Evolutionary conservation across 2,113 vertebrate species (phyloP).

Genomic region (Pantherophis guttatus): DNA sequence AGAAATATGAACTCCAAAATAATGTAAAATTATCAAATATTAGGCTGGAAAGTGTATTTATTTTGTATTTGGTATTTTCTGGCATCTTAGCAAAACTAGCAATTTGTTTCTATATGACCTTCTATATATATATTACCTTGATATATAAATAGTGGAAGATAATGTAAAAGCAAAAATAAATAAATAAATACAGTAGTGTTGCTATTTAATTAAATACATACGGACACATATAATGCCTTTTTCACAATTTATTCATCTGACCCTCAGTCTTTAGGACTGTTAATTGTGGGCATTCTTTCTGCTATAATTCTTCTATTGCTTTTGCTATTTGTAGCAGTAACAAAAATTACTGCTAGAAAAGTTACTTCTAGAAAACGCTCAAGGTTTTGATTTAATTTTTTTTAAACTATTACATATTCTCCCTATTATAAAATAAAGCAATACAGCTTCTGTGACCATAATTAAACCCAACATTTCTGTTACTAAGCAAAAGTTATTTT

Average conservation of each 20-base stretch:
- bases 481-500: neutral
- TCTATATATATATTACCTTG: neutral
- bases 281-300: neutral
- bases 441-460: neutral
- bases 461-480: neutral
- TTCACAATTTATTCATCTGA: neutral
- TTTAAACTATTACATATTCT: neutral
- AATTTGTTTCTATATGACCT: too few species aligned
- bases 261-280: neutral
- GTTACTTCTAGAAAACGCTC: neutral
- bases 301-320: neutral
- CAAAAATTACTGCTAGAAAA: neutral
- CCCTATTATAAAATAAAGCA: neutral
- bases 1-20: neutral
- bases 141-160: neutral
- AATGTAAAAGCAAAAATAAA: neutral
- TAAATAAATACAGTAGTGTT: neutral
- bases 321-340: neutral
- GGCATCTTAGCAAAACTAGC: neutral
- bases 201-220: neutral
- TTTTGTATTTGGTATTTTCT: neutral
- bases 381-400: neutral
- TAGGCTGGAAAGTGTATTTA: neutral
- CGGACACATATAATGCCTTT: neutral
- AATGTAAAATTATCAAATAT: neutral